phyloP scores from a whole-genome alignment of 2,888 invertebrate genomes.

The Platerodrilus igneus region DNA sequence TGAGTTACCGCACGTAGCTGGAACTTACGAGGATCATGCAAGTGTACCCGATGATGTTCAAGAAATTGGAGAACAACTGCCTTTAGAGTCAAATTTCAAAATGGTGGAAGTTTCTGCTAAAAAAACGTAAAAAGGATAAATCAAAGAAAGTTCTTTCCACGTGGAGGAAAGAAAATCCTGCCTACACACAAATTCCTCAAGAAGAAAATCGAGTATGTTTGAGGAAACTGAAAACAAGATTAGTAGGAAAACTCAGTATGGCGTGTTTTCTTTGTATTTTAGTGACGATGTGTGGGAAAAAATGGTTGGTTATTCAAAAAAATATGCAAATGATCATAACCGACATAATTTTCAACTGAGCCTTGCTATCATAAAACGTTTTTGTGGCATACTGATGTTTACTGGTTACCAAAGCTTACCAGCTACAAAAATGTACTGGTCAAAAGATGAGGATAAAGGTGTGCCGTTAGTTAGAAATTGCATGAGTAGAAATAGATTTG shows the following conservation, averaged over 20 bases:
- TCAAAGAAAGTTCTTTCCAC: constrained; percentile 9
- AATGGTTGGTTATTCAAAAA: constrained; percentile 2
- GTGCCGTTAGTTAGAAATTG: no score
- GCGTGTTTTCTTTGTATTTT: constrained; percentile 9
- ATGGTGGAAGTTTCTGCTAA: no score
- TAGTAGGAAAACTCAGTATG: constrained; percentile 3
- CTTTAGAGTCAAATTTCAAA: no score
- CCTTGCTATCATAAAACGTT: not conserved
- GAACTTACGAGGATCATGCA: no score
- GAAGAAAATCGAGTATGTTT: constrained; percentile 1
- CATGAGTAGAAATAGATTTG: no score
- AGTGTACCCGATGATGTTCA: no score
- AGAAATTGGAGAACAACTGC: no score
- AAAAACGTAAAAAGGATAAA: constrained; percentile 2
- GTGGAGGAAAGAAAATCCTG: constrained; percentile 10
- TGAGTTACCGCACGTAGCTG: no score
- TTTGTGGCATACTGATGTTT: no score
- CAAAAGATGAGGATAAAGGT: no score
- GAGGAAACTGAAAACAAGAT: constrained; percentile 10
- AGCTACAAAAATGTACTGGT: no score
- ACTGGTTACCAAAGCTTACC: no score
- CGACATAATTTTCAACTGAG: not conserved
- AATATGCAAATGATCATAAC: constrained; percentile 2
- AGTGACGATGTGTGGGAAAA: constrained; percentile 6
- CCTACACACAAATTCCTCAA: constrained; percentile 7